phyloP scores from a whole-genome alignment of 2,888 invertebrate species.

The Acholoe squamosa region DNA sequence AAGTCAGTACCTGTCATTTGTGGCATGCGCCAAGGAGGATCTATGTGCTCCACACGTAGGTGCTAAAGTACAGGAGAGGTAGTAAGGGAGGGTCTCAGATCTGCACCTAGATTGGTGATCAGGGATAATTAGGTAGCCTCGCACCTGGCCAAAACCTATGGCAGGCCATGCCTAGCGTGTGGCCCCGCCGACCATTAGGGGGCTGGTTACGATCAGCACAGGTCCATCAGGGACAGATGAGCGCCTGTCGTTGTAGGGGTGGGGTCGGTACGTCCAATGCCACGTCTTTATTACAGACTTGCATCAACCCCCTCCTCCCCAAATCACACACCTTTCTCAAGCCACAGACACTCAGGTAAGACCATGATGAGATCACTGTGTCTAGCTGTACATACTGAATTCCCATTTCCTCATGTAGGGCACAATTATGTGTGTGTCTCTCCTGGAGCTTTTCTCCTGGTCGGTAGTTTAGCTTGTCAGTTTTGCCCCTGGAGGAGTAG shows the following conservation, averaged over 20 bases:
- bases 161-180: neutral
- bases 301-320: neutral
- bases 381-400: too few relatives aligned
- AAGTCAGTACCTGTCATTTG: neutral
- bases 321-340: too few relatives aligned
- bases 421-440: too few relatives aligned
- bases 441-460: too few relatives aligned
- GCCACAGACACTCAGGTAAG: too few relatives aligned
- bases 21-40: neutral
- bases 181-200: neutral
- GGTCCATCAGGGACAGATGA: neutral
- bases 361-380: too few relatives aligned
- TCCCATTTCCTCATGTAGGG: too few relatives aligned
- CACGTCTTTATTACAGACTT: neutral
- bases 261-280: neutral
- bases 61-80: neutral
- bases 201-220: neutral
- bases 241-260: neutral
- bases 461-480: too few relatives aligned
- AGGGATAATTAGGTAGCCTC: neutral
- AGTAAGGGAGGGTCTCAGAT: slow-evolving; percentile 7
- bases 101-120: neutral
- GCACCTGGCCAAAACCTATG: neutral
- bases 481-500: too few relatives aligned
- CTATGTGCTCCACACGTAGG: neutral